Evolutionary conservation across 1,140 invertebrate species (phyloP).

Genomic region (Anoplophora glabripennis): DNA sequence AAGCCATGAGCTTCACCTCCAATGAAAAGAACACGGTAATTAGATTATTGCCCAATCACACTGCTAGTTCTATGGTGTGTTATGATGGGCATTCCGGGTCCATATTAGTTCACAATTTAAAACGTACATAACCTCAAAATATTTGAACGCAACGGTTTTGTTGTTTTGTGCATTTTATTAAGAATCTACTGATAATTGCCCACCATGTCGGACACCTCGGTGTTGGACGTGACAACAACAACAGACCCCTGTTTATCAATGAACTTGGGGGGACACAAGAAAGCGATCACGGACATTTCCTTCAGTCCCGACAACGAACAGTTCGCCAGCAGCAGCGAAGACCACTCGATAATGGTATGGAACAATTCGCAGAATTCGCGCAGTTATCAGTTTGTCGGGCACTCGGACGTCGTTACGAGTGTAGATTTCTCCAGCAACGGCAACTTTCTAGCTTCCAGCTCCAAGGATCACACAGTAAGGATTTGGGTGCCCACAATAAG

Average conservation of each 20-base stretch:
- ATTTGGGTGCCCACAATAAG: conserved; percentile 82
- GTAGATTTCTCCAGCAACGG: conserved; percentile 78
- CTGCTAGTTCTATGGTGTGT: too few species aligned
- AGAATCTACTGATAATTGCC: not conserved
- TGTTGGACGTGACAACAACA: not conserved
- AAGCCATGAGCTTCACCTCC: too few species aligned
- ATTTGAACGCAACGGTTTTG: too few species aligned
- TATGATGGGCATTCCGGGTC: too few species aligned
- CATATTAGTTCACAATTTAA: too few species aligned
- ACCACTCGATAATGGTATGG: conserved; percentile 79
- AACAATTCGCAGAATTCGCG: conserved; percentile 58
- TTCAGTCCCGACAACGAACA: conserved; percentile 75
- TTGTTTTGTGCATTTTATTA: too few species aligned
- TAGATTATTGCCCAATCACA: too few species aligned
- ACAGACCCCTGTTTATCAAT: conserved; percentile 3
- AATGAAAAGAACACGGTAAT: too few species aligned
- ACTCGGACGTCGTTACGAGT: conserved; percentile 60
- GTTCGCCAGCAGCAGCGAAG: conserved; percentile 74
- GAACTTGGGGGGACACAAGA: conserved; percentile 69
- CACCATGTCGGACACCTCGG: not conserved
- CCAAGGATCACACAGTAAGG: conserved; percentile 76
- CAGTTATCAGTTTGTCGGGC: conserved; percentile 66
- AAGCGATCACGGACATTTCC: conserved; percentile 68
- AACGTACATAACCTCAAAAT: too few species aligned
- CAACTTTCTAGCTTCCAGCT: conserved; percentile 76